Conservation (phyloP, 2,113 vertebrate species). For the Xiphophorus maculatus region DNA sequence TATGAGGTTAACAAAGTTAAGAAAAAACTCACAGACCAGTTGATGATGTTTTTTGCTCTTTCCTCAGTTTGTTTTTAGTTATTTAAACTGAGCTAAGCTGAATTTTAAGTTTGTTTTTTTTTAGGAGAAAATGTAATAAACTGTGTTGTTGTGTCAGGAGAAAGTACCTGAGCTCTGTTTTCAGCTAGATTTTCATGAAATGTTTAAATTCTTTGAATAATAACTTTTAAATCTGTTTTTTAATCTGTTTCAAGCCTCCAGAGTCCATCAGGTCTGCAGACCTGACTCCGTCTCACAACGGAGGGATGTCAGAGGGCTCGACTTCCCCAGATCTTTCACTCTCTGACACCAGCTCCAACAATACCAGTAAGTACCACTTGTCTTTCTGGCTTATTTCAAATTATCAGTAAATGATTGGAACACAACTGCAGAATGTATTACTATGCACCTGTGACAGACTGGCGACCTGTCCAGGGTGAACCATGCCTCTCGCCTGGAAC, state of each 20-base stretch:
- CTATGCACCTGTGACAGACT: too few relatives aligned
- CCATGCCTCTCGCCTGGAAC: too few relatives aligned
- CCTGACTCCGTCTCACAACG: conserved; percentile 28
- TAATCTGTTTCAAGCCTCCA: conserved; percentile 22
- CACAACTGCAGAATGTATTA: too few relatives aligned
- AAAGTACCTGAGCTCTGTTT: not conserved
- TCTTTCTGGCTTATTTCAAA: not conserved
- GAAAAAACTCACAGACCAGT: too few relatives aligned
- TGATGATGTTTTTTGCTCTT: not conserved
- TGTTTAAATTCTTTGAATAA: not conserved
- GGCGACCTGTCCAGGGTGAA: too few relatives aligned
- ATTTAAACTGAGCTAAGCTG: not conserved
- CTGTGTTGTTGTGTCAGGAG: not conserved
- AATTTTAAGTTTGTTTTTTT: not conserved
- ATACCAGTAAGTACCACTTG: conserved; percentile 9
- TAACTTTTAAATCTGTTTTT: not conserved
- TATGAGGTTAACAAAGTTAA: too few relatives aligned
- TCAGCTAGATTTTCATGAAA: not conserved
- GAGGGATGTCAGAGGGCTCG: conserved; percentile 25
- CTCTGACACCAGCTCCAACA: not conserved
- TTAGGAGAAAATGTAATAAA: not conserved
- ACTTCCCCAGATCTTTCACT: not conserved
- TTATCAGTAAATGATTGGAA: not conserved
- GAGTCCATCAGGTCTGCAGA: conserved; percentile 11
- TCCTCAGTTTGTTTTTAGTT: not conserved